Base-by-base conservation (phyloP, 2,113 vertebrate species). In the Nansenia antarctica region DNA sequence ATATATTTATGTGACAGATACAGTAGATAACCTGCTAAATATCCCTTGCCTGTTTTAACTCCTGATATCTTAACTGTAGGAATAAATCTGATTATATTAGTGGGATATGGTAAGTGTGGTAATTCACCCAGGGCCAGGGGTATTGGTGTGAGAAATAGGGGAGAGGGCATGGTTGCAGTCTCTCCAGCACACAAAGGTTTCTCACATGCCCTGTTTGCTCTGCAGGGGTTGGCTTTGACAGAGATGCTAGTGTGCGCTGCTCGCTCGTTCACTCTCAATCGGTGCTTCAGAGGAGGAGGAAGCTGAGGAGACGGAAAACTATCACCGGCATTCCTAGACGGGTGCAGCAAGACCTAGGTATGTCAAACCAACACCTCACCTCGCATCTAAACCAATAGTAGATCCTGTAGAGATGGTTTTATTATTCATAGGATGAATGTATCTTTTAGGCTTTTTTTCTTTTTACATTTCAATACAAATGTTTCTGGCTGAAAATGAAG, bases 241-340 rank as follows among this genome's bases (percentile, higher is more conserved):
- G 97, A 97, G 96, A 98, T 81, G 96, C 96, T 83, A 98, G 95
- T 93, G 96, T 96, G 85, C 96, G 96, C 90, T 96, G 96, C 91
- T 99, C 98, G 73, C 94, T 99, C 73, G 95, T 96, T 87, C 95
- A 98, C 89, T 98, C 98, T 65, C 96, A 98, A 94, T 98, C 98
- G 42, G 90, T 98, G 81, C 95, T 99, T 81, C 98, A 98, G 91
- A 90, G 96, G 78, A 95, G 97, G 88, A 92, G 96, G 87, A 98
- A 98, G 90, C 84, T 98, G 88, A 96, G 95, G 87, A 95, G 97
- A 89, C 93, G 96, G 86, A 97, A 96, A 91, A 98, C 96, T 42
- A 95, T 96, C 83, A 93, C 95, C 67, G 96, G 96, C 70, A 87
- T 98, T 86, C 96, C 96, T 89, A 93, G 96, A 92, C 95, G 95